Conservation (phyloP, 2,113 vertebrate genomes). For the Macquaria ambigua region DNA sequence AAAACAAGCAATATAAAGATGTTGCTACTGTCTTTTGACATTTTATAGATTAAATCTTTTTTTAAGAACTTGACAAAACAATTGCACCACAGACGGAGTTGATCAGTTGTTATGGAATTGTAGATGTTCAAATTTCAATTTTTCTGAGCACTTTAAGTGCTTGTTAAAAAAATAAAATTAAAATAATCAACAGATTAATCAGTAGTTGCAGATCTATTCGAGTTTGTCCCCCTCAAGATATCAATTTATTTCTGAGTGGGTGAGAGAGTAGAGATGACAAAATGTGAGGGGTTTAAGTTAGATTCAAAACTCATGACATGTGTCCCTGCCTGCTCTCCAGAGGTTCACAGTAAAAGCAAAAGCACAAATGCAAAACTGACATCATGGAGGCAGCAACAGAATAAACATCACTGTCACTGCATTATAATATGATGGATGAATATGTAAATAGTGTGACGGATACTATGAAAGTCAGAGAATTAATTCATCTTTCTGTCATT, state of each 20-base stretch:
- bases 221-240: background rate
- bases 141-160: background rate
- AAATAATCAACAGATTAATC: background rate
- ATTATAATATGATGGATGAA: constrained; percentile 73
- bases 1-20: background rate
- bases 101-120: background rate
- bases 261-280: constrained; percentile 29
- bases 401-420: constrained; percentile 68
- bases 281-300: constrained; percentile 22
- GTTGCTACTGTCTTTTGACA: background rate
- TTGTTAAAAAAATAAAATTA: background rate
- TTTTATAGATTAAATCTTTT: background rate
- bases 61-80: background rate
- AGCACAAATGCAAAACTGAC: constrained; percentile 51
- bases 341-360: constrained; percentile 32
- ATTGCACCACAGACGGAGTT: background rate
- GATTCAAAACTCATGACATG: constrained; percentile 26
- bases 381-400: constrained; percentile 45
- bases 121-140: background rate
- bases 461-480: constrained; percentile 64
- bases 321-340: constrained; percentile 21
- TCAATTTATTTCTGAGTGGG: constrained; percentile 25
- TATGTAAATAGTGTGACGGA: constrained; percentile 76
- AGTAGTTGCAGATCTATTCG: constrained; percentile 2
- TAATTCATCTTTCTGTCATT: constrained; percentile 75